These are phyloP conservation scores for Cephalopholis sonnerati DNA, from an alignment of 2,113 vertebrate species.

Conservation along the genomic window DNA sequence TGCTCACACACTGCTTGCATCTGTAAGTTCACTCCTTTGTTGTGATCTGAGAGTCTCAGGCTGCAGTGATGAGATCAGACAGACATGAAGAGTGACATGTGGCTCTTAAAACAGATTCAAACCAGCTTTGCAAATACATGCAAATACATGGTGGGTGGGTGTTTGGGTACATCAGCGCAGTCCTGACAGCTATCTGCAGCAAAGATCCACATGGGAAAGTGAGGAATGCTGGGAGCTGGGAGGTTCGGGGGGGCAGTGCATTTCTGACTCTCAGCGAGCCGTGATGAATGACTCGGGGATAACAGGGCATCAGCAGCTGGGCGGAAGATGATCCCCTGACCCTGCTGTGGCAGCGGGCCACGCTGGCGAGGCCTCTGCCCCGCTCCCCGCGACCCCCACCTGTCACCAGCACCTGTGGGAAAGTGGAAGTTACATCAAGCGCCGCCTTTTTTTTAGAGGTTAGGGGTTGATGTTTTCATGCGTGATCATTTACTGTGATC, in stretches of 20 bases:
- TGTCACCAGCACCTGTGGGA: conserved; percentile 69
- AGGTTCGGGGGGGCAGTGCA: conserved; percentile 34
- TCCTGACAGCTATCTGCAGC: conserved; percentile 52
- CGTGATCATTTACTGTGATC: not conserved
- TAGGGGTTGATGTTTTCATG: not conserved
- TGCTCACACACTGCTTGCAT: not conserved
- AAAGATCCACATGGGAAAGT: conserved; percentile 56
- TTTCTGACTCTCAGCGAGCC: conserved; percentile 77
- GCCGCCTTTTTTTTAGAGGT: not conserved
- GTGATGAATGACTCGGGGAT: conserved; percentile 74
- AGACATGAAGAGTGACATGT: conserved; percentile 1
- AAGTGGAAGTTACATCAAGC: conserved; percentile 37
- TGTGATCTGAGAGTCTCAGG: not conserved
- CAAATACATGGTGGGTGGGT: conserved; percentile 23
- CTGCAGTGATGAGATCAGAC: not conserved
- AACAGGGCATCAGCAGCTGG: conserved; percentile 79
- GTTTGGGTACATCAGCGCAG: conserved; percentile 26
- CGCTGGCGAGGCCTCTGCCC: conserved; percentile 16
- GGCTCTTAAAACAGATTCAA: conserved; percentile 20
- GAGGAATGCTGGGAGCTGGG: conserved; percentile 59
- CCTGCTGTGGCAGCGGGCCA: conserved; percentile 44
- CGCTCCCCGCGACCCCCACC: conserved; percentile 38
- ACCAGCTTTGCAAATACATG: conserved; percentile 38
- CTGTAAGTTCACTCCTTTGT: not conserved
- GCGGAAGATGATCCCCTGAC: conserved; percentile 73